A percentile compares a stretch with the other conserved stretches of the same genome.
Conservation (phyloP, 2,888 invertebrate species). For the Busseola fusca region DNA sequence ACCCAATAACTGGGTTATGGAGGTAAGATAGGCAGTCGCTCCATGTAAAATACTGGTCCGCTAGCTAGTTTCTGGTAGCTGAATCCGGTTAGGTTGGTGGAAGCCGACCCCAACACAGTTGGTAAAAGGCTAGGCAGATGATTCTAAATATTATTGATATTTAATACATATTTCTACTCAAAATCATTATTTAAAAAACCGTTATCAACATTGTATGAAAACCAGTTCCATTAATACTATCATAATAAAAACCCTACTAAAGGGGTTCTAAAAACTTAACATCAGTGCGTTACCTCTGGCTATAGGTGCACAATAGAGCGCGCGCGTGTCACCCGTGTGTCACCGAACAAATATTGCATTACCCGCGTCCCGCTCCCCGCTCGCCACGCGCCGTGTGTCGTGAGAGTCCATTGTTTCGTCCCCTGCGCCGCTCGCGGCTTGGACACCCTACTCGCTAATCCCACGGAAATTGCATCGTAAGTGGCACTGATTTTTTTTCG, state of each 20-base stretch:
- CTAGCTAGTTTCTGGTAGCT: too few relatives aligned
- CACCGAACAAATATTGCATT: slow-evolving; percentile 87
- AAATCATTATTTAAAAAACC: background rate
- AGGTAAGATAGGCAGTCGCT: too few relatives aligned
- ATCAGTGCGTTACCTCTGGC: slow-evolving; percentile 74
- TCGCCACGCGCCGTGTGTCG: slow-evolving; percentile 70
- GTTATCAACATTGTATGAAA: slow-evolving; percentile 9
- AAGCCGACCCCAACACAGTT: too few relatives aligned
- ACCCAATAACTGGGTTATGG: too few relatives aligned
- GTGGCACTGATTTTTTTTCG: slow-evolving; percentile 76
- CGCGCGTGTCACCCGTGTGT: slow-evolving; percentile 87
- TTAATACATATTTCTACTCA: background rate
- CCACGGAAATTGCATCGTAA: slow-evolving; percentile 77
- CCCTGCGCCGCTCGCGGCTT: slow-evolving; percentile 70
- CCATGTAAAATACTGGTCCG: too few relatives aligned
- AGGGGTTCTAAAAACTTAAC: slow-evolving; percentile 52
- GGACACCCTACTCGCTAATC: slow-evolving; percentile 82
- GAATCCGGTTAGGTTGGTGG: too few relatives aligned
- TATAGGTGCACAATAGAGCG: slow-evolving; percentile 79
- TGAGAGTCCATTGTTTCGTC: slow-evolving; percentile 76
- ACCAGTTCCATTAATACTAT: background rate
- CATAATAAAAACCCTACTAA: slow-evolving; percentile 15
- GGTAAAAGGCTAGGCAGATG: too few relatives aligned
- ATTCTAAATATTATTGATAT: background rate
- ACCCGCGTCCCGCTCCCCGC: slow-evolving; percentile 62